phyloP scores from a whole-genome alignment of 2,113 vertebrate genomes.

The Menidia beryllina region DNA sequence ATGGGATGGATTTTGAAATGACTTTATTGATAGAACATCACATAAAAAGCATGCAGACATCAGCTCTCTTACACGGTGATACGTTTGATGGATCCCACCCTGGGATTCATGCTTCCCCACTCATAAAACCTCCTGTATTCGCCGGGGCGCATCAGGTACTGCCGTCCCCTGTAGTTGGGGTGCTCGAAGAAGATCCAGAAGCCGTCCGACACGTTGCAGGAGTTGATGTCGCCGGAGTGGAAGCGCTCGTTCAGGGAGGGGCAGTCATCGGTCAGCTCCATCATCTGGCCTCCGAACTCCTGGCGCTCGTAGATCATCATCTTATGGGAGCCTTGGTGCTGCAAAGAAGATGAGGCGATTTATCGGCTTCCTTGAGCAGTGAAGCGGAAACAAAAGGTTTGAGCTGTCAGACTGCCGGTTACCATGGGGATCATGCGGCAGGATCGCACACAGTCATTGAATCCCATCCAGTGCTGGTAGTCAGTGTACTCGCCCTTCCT shows the following conservation, averaged over 20 bases:
- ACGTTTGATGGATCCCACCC: slow-evolving; percentile 71
- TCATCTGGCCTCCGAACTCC: slow-evolving; percentile 73
- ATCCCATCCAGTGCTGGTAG: slow-evolving; percentile 81
- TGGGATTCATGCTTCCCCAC: slow-evolving; percentile 71
- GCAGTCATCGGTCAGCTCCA: slow-evolving; percentile 77
- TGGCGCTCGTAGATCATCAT: slow-evolving; percentile 74
- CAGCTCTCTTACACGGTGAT: slow-evolving; percentile 46
- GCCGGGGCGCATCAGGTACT: slow-evolving; percentile 68
- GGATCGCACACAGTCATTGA: slow-evolving; percentile 78
- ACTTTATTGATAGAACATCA: slow-evolving; percentile 37
- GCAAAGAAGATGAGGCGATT: neutral
- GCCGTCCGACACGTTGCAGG: slow-evolving; percentile 78
- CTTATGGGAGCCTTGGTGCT: slow-evolving; percentile 73
- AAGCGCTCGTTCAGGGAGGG: slow-evolving; percentile 74
- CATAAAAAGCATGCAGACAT: slow-evolving; percentile 12
- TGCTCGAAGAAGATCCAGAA: slow-evolving; percentile 80
- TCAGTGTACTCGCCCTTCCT: slow-evolving; percentile 76
- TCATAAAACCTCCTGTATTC: slow-evolving; percentile 73
- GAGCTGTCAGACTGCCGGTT: neutral
- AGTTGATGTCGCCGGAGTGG: slow-evolving; percentile 70
- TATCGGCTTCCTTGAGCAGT: neutral
- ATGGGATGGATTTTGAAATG: slow-evolving; percentile 33
- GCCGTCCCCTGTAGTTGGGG: slow-evolving; percentile 74
- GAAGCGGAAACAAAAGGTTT: rapidly evolving
- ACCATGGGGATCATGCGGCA: slow-evolving; percentile 76